Conservation (phyloP, 2,797 vertebrate genomes). For the Lutjanus campechanus region DNA sequence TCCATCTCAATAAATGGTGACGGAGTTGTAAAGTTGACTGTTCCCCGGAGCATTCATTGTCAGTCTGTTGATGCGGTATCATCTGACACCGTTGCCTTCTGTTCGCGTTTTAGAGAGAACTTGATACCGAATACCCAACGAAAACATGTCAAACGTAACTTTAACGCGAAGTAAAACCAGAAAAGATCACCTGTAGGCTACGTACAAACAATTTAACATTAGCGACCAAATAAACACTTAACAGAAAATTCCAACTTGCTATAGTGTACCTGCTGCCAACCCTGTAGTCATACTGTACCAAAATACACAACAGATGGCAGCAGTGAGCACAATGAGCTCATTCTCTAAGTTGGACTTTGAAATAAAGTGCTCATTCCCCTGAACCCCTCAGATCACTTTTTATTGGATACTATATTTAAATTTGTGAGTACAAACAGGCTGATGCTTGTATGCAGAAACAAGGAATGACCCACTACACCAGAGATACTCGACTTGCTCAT, state of each 20-base stretch:
- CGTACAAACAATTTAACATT: rapidly evolving
- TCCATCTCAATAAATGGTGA: background rate
- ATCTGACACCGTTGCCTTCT: background rate
- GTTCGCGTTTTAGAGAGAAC: background rate
- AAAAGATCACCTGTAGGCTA: too few relatives aligned
- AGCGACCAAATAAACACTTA: background rate
- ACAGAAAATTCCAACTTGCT: background rate
- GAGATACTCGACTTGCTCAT: too few relatives aligned
- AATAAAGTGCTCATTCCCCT: background rate
- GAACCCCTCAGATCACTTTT: too few relatives aligned
- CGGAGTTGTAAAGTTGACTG: too few relatives aligned
- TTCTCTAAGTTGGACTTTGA: background rate
- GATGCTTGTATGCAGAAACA: background rate
- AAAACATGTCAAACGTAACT: background rate
- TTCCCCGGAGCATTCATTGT: background rate
- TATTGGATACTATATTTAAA: background rate
- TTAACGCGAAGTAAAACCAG: background rate
- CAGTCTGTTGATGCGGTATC: background rate
- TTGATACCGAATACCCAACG: background rate
- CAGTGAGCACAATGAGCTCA: background rate
- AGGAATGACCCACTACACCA: background rate
- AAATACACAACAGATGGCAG: conserved; percentile 26
- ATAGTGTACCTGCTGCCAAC: background rate
- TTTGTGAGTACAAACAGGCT: background rate
- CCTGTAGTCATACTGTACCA: background rate